These are phyloP conservation scores for Ornithorhynchus anatinus DNA, from an alignment of 2,113 vertebrate genomes.

Conservation along the genomic window DNA sequence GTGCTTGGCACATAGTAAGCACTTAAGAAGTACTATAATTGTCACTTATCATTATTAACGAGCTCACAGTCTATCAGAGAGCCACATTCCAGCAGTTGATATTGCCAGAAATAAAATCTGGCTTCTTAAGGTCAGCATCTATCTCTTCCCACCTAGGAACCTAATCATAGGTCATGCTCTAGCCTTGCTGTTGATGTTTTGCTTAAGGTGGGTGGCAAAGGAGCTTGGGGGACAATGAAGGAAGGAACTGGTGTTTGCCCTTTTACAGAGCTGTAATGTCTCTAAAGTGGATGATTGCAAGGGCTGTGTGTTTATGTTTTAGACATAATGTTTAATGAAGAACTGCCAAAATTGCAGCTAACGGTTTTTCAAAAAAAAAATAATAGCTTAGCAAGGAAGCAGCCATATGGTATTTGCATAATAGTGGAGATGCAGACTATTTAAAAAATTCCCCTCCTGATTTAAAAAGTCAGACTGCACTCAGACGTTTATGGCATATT, in stretches of 20 bases:
- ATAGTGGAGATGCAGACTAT: slow-evolving; percentile 37
- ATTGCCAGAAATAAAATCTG: slow-evolving; percentile 2
- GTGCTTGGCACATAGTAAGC: too few species aligned
- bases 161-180: neutral
- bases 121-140: slow-evolving; percentile 3
- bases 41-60: too few species aligned
- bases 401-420: slow-evolving; percentile 29
- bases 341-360: slow-evolving; percentile 46
- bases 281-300: slow-evolving; percentile 2
- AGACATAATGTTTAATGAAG: slow-evolving; percentile 29
- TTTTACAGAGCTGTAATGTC: neutral
- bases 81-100: too few species aligned
- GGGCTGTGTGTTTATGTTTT: slow-evolving; percentile 54
- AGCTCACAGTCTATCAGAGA: too few species aligned
- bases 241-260: neutral
- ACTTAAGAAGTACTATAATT: too few species aligned
- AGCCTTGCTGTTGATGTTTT: neutral
- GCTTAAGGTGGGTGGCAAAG: neutral
- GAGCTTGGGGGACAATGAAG: neutral
- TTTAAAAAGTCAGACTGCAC: neutral
- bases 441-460: too few species aligned
- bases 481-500: too few species aligned
- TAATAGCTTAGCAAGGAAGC: slow-evolving; percentile 34
- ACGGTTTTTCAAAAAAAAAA: slow-evolving; percentile 38
- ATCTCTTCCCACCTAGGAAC: slow-evolving; percentile 4